Evolutionary conservation across 2,797 vertebrate genomes (phyloP), one percentile per base, ranked within the genome.

Genomic region (Myiothlypis chrysogaster): DNA sequence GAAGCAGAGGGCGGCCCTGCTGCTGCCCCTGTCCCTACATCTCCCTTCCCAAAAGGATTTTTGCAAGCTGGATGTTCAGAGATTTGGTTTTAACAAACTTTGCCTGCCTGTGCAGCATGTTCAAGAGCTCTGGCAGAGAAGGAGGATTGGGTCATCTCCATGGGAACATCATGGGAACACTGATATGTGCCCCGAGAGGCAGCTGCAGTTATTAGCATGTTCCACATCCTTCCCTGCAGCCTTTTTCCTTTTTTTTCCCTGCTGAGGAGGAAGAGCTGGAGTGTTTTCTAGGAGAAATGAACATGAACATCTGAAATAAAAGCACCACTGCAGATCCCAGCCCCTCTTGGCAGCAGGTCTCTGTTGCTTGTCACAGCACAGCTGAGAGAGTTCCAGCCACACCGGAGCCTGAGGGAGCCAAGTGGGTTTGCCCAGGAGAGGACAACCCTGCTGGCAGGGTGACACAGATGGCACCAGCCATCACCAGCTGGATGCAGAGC

Each of bases 91-190:
- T 25, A n/a, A 69, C 30, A 17, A 93, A 87, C 63, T 82, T 89
- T 61, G 35, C 56, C 89, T 90, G 73, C 28, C 39, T 52, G 35
- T 59, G 78, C 3, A 2, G 56, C 87, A 91, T 71, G 87, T 94
- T 76, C 64, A 92, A 85, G 60, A 91, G 52, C 75, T 89, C 64
- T 83, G 83, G 41, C 80, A 55, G 53, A 75, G 78, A 55, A 65
- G 75, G 63, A 90, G 35, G 81, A 87, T 72, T 90, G 81, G 95
- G 95, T 94, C 93, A 94, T 90, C 83, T 93, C 94, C 86, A 95
- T 93, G 80, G 93, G 90, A 95, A 95, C 65, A 0, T 78, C 0
- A 0, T n/a, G 43, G 69, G 83, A 94, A 90, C 86, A 90, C 22
- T 84, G 93, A 93, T 76, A 69, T 6, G 15, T 72, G 86, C 80